Evolutionary conservation across 92 coral and sea anemone species (phyloP).

Genomic region (Scolanthus callimorphus): DNA sequence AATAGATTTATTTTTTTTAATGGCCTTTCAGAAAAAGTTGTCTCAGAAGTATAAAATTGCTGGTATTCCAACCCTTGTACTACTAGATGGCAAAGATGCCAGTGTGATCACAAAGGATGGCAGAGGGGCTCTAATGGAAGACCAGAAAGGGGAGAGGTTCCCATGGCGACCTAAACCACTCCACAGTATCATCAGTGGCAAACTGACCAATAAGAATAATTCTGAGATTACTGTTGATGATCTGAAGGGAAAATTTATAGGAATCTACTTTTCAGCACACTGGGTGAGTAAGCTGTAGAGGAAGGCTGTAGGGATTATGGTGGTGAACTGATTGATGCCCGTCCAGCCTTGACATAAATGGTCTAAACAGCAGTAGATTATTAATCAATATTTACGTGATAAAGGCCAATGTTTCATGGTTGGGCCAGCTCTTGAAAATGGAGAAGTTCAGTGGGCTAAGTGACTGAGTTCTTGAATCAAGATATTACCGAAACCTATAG

Average conservation of each 20-base stretch:
- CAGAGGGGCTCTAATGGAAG: constrained; percentile 49
- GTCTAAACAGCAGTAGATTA: no score
- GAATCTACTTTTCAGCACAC: constrained; percentile 93
- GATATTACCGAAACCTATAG: no score
- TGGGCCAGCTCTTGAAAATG: no score
- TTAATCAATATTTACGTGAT: no score
- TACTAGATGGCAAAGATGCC: constrained; percentile 85
- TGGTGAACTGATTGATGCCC: no score
- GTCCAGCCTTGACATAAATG: no score
- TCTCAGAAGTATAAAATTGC: constrained; percentile 77
- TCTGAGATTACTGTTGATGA: constrained; percentile 55
- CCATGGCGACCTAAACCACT: constrained; percentile 88
- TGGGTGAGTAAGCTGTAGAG: constrained; percentile 59
- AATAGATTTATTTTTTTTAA: no score
- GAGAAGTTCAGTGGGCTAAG: no score
- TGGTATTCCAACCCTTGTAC: constrained; percentile 94
- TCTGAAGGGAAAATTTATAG: constrained; percentile 76
- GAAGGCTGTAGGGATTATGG: background rate
- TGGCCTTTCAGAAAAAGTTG: constrained; percentile 72
- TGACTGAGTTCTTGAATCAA: no score
- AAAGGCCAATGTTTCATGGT: no score
- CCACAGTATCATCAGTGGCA: constrained; percentile 48
- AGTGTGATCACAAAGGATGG: constrained; percentile 81
- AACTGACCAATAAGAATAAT: constrained; percentile 41
- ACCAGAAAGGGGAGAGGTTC: constrained; percentile 66